A percentile compares a stretch with the other conserved stretches of the same genome.
These are phyloP conservation scores for Setophaga kirtlandii DNA, from an alignment of 2,113 vertebrate genomes.

Conservation along the genomic window DNA sequence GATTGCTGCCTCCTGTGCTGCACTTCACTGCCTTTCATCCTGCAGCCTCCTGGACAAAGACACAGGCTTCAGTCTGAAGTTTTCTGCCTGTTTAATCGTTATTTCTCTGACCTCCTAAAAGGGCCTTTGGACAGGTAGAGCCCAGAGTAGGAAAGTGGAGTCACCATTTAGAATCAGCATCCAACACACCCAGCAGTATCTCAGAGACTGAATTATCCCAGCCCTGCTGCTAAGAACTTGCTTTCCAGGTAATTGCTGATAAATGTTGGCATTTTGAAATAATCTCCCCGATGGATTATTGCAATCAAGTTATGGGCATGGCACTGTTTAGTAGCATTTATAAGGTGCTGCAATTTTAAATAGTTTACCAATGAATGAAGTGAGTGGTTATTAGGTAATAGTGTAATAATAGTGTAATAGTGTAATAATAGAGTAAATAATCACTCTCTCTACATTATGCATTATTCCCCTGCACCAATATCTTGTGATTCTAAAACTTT, in stretches of 20 bases:
- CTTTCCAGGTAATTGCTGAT: conserved; percentile 1
- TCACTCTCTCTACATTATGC: background rate
- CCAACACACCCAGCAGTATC: background rate
- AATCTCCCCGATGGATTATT: background rate
- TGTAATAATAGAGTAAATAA: too few relatives aligned
- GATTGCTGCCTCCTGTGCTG: background rate
- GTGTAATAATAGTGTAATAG: too few relatives aligned
- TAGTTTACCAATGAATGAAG: background rate
- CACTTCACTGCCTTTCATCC: background rate
- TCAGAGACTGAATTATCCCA: background rate
- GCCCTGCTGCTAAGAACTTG: background rate
- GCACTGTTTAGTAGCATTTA: background rate
- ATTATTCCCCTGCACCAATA: background rate
- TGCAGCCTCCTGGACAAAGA: background rate
- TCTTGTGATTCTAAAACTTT: background rate
- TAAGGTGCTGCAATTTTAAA: background rate
- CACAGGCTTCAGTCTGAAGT: background rate
- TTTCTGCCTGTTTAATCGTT: background rate
- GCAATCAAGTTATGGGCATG: background rate
- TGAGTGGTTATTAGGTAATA: background rate
- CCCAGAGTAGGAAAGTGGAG: background rate
- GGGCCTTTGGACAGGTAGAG: background rate
- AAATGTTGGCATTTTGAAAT: background rate
- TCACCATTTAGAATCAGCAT: background rate
- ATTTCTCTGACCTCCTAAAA: background rate